A percentile compares a stretch with the other conserved stretches of the same genome.
phyloP scores from a whole-genome alignment of 2,888 invertebrate genomes.

The Megastigmus dorsalis region DNA sequence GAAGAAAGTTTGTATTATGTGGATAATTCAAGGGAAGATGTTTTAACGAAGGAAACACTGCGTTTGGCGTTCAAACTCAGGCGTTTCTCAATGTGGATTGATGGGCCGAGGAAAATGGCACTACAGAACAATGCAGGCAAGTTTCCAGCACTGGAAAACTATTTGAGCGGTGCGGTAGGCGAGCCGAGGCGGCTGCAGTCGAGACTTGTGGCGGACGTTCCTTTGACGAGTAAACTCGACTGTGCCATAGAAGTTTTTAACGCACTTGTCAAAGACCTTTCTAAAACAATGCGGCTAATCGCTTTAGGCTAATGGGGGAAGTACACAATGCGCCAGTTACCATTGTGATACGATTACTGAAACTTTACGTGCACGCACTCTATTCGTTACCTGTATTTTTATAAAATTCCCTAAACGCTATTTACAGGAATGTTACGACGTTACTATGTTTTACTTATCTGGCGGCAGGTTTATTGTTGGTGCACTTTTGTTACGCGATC shows the following conservation, averaged over 20 bases:
- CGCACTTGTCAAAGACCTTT: constrained; percentile 19
- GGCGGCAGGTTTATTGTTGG: no score
- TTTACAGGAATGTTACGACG: no score
- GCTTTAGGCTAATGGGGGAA: neutral
- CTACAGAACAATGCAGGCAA: constrained; percentile 25
- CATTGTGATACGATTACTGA: no score
- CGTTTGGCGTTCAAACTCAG: neutral
- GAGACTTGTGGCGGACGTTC: neutral
- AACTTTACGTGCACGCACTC: no score
- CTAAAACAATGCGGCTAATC: constrained; percentile 21
- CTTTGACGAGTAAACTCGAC: neutral
- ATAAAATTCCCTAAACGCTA: no score
- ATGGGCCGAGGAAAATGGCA: constrained; percentile 28
- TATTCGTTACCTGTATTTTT: no score
- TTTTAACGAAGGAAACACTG: neutral
- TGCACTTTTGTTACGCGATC: no score
- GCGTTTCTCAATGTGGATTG: constrained; percentile 28
- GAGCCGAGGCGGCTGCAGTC: no score
- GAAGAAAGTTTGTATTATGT: neutral
- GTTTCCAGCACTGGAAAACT: constrained; percentile 36
- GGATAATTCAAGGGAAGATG: constrained; percentile 20
- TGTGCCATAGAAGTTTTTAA: constrained; percentile 2
- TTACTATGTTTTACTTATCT: no score
- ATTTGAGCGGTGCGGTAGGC: constrained; percentile 2
- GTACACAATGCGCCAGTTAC: constrained; percentile 21